These are phyloP conservation scores for Imbricaverruca yamaguchii DNA, from an alignment of 2,888 invertebrate species.

Conservation along the genomic window DNA sequence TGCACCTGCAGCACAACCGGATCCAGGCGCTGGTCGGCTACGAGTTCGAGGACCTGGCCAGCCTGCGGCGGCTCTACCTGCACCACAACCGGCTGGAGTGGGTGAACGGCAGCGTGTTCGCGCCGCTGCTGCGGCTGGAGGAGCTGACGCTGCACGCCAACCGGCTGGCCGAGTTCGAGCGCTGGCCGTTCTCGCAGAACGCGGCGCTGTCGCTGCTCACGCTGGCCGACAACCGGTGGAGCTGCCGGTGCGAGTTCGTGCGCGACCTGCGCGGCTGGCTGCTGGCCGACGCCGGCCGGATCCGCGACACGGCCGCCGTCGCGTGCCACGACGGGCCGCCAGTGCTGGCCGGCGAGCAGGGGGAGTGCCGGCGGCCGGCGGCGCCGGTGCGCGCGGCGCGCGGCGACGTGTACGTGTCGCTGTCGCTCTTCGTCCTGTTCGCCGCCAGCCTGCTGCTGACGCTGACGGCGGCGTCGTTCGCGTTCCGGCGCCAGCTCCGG, in stretches of 20 bases:
- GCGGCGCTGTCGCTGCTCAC: conserved; percentile 80
- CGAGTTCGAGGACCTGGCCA: conserved; percentile 72
- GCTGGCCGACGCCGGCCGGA: conserved; percentile 66
- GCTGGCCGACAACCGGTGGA: conserved; percentile 78
- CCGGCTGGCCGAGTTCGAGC: conserved; percentile 67
- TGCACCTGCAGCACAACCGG: conserved; percentile 81
- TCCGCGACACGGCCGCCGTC: conserved; percentile 66
- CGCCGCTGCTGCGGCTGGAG: conserved; percentile 69
- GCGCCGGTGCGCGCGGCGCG: not conserved
- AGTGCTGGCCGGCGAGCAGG: not conserved
- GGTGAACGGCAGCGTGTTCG: conserved; percentile 78
- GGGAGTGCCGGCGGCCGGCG: not conserved
- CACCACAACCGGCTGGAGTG: conserved; percentile 74
- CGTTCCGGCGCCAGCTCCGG: conserved; percentile 29
- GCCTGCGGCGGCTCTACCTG: conserved; percentile 73
- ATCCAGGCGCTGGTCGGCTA: conserved; percentile 70
- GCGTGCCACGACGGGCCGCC: conserved; percentile 51
- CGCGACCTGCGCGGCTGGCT: conserved; percentile 73
- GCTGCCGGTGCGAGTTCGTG: conserved; percentile 74
- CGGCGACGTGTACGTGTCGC: conserved; percentile 58
- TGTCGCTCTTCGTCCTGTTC: conserved; percentile 48
- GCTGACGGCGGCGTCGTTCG: conserved; percentile 33
- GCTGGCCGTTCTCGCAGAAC: conserved; percentile 76
- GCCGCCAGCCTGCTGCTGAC: conserved; percentile 36
- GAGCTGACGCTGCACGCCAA: conserved; percentile 78